These are phyloP conservation scores for Thysanoteuthis rhombus DNA, from an alignment of 2,888 invertebrate genomes.

Conservation along the genomic window DNA sequence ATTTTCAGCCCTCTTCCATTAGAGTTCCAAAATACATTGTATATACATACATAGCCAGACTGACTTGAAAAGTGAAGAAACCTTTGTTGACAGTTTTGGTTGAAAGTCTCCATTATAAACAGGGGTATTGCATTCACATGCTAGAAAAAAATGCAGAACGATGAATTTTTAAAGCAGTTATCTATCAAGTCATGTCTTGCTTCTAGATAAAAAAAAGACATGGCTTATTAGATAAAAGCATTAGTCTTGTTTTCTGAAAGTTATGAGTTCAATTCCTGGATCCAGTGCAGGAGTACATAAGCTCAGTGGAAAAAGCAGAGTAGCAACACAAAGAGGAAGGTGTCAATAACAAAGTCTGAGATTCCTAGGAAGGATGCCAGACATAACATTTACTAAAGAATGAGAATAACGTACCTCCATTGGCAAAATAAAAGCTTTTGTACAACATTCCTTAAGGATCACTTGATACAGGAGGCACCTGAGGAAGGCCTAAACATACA, in stretches of 20 bases:
- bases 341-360: not conserved
- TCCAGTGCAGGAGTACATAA: not conserved
- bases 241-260: not conserved
- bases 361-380: not conserved
- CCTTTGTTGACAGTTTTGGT: too few species aligned
- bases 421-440: not conserved
- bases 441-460: not conserved
- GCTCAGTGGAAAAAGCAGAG: not conserved
- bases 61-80: too few species aligned
- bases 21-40: too few species aligned
- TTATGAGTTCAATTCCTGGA: not conserved
- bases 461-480: not conserved
- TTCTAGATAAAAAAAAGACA: not conserved
- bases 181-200: not conserved
- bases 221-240: too few species aligned
- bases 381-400: not conserved
- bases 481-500: not conserved
- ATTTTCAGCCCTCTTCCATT: too few species aligned
- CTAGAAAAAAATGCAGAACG: too few species aligned
- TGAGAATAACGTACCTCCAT: not conserved
- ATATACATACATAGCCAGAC: too few species aligned
- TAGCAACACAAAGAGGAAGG: not conserved
- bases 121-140: too few species aligned
- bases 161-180: too few species aligned
- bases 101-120: too few species aligned